A percentile compares a stretch with the other conserved stretches of the same genome.
These are phyloP conservation scores for Cichladusa arquata DNA, from an alignment of 2,113 vertebrate genomes.

Conservation along the genomic window DNA sequence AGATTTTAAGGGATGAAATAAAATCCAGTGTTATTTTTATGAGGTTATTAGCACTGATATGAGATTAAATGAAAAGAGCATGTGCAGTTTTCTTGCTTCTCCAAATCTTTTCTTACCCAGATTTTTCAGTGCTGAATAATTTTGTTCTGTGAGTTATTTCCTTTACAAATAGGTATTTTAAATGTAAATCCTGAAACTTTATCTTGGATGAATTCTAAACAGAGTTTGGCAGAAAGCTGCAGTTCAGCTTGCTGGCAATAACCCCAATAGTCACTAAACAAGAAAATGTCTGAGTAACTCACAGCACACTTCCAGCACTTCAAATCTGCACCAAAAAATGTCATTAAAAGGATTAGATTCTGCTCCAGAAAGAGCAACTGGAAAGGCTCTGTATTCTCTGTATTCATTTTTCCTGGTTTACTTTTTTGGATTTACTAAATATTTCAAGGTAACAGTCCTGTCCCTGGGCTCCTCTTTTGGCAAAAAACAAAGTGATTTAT, in stretches of 20 bases:
- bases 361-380: conserved; percentile 12
- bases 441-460: neutral
- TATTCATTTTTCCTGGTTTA: neutral
- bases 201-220: neutral
- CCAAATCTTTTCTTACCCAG: neutral
- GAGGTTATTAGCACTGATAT: neutral
- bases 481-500: neutral
- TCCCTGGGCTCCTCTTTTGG: neutral
- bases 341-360: neutral
- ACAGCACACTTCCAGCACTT: neutral
- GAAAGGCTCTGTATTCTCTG: neutral
- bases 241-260: neutral
- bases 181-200: neutral
- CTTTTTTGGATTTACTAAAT: neutral
- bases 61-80: neutral
- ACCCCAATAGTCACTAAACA: neutral
- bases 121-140: neutral
- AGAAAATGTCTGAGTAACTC: neutral
- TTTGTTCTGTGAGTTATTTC: neutral
- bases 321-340: neutral
- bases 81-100: neutral
- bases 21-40: neutral
- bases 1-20: neutral
- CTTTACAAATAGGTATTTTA: neutral
- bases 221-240: neutral